Evolutionary conservation across 2,113 vertebrate species (phyloP).

Genomic region (Morone chrysops): DNA sequence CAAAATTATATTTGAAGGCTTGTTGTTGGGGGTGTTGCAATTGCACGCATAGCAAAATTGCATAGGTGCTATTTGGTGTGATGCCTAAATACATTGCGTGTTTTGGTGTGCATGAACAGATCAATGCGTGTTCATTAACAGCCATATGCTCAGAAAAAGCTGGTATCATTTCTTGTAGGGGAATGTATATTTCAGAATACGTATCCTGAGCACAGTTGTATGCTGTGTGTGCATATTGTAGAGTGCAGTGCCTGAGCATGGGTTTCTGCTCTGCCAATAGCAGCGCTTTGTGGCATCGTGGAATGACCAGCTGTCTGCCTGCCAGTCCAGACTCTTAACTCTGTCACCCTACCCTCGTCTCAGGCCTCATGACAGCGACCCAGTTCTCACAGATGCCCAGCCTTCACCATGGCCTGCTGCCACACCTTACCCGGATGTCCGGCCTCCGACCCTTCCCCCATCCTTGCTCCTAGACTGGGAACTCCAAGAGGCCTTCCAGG

Average conservation of each 20-base stretch:
- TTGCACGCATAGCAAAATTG: no score
- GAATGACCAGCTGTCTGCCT: slow-evolving; percentile 73
- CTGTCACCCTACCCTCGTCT: slow-evolving; percentile 75
- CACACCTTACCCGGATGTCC: slow-evolving; percentile 41
- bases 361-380: slow-evolving; percentile 72
- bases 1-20: background rate
- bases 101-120: slow-evolving; percentile 23
- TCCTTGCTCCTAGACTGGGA: slow-evolving; percentile 75
- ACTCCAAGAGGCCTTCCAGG: slow-evolving; percentile 81
- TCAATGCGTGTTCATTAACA: slow-evolving; percentile 39
- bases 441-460: slow-evolving; percentile 48
- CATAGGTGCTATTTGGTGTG: background rate
- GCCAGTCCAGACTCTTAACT: slow-evolving; percentile 63
- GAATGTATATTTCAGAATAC: slow-evolving; percentile 19
- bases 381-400: slow-evolving; percentile 66
- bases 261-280: slow-evolving; percentile 31
- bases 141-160: slow-evolving; percentile 14
- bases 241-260: slow-evolving; percentile 71
- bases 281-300: slow-evolving; percentile 59
- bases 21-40: background rate
- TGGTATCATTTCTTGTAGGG: slow-evolving; percentile 7
- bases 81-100: background rate
- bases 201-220: slow-evolving; percentile 32
- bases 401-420: slow-evolving; percentile 36
- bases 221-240: slow-evolving; percentile 50